Conservation (phyloP, 2,797 vertebrate genomes). For the Chaetophractus vellerosus region DNA sequence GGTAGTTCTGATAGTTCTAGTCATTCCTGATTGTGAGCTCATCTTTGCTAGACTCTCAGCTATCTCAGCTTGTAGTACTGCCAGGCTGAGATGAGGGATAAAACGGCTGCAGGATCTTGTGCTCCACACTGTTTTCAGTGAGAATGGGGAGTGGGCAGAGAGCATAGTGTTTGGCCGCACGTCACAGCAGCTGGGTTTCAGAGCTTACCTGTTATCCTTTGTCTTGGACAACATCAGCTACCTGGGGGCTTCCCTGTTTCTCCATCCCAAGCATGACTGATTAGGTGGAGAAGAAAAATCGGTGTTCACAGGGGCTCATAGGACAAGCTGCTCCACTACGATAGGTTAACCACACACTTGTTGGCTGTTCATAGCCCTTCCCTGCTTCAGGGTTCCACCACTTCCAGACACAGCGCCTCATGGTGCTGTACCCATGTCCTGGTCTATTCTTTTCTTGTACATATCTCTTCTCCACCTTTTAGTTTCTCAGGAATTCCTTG, state of each 20-base stretch:
- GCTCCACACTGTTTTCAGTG: background rate
- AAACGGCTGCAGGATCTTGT: background rate
- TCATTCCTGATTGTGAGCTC: background rate
- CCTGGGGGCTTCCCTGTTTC: background rate
- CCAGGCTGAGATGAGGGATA: background rate
- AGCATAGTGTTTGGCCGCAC: no score
- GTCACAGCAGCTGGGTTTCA: background rate
- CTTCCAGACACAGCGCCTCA: rapidly evolving
- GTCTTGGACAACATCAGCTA: background rate
- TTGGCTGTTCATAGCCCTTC: background rate
- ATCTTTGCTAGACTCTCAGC: background rate
- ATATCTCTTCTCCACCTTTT: background rate
- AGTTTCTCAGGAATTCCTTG: background rate
- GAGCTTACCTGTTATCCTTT: background rate
- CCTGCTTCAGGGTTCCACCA: rapidly evolving
- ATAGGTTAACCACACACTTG: rapidly evolving
- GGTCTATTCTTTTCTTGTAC: background rate
- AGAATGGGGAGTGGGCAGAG: background rate
- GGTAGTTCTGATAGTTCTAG: background rate
- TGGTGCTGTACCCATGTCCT: rapidly evolving
- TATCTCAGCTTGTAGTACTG: background rate
- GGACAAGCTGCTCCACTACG: background rate
- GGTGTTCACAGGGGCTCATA: background rate
- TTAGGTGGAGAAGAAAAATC: background rate
- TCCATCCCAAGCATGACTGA: background rate